Evolutionary conservation across 2,113 vertebrate genomes (phyloP).

Genomic region (chimpanzee (Pan troglodytes)): DNA sequence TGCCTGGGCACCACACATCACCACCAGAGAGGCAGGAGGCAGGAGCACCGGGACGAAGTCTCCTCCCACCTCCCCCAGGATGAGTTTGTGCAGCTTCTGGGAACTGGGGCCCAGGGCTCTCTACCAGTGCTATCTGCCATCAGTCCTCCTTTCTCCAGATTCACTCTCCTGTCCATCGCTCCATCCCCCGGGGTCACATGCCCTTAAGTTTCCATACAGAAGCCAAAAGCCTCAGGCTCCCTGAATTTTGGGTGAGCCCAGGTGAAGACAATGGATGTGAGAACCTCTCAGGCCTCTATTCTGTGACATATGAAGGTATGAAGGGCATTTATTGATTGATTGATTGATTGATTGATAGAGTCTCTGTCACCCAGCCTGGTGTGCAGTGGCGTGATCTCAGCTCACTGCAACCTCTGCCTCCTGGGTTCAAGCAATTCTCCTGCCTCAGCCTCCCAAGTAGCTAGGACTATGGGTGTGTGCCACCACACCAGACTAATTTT

Average conservation of each 20-base stretch:
- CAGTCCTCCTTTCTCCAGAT: accelerated
- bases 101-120: neutral
- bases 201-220: neutral
- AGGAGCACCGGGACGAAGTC: accelerated
- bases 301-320: neutral
- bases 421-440: too few relatives aligned
- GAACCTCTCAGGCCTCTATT: neutral
- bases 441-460: too few relatives aligned
- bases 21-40: neutral
- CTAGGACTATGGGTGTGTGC: too few relatives aligned
- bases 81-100: neutral
- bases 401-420: too few relatives aligned
- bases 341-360: too few relatives aligned
- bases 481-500: too few relatives aligned
- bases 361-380: too few relatives aligned
- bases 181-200: neutral
- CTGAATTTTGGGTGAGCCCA: neutral
- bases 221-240: neutral
- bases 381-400: too few relatives aligned
- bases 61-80: neutral
- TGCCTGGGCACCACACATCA: accelerated
- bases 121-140: neutral
- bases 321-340: neutral
- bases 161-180: accelerated
- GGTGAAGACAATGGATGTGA: neutral